Evolutionary conservation across 1,140 invertebrate species (phyloP).

Genomic region (Euura saliciscinereae): DNA sequence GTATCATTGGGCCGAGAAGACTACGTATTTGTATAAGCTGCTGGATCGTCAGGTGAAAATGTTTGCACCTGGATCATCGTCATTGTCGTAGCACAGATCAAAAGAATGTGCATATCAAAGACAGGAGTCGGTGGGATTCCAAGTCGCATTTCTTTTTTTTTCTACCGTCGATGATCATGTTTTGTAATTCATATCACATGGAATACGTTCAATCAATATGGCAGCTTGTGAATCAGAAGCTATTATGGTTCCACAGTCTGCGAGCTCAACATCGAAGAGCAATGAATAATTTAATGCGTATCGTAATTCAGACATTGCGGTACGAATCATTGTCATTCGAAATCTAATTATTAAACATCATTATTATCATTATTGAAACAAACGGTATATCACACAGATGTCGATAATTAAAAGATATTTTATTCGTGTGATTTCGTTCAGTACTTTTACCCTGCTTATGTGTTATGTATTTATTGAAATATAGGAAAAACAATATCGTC

Average conservation of each 20-base stretch:
- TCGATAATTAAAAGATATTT: background rate
- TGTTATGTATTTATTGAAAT: conserved; percentile 8
- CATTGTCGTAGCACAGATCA: background rate
- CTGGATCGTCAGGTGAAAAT: conserved; percentile 74
- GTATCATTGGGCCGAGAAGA: conserved; percentile 56
- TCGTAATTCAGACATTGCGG: background rate
- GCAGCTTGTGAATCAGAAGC: background rate
- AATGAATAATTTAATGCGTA: background rate
- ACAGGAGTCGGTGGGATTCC: background rate
- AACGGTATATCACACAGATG: background rate
- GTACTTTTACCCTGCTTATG: background rate
- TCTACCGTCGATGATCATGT: background rate
- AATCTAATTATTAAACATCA: background rate
- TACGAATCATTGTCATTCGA: background rate
- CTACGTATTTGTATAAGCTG: conserved; percentile 69
- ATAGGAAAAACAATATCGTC: background rate
- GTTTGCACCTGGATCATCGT: conserved; percentile 64
- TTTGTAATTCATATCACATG: background rate
- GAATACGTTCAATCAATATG: background rate
- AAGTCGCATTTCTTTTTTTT: background rate
- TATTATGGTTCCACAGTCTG: background rate
- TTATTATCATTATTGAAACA: background rate
- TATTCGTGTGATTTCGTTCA: background rate
- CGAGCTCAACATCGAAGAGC: background rate
- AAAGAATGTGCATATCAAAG: background rate